Conservation (phyloP, 1,140 invertebrate genomes). For the Tachypleus tridentatus region DNA sequence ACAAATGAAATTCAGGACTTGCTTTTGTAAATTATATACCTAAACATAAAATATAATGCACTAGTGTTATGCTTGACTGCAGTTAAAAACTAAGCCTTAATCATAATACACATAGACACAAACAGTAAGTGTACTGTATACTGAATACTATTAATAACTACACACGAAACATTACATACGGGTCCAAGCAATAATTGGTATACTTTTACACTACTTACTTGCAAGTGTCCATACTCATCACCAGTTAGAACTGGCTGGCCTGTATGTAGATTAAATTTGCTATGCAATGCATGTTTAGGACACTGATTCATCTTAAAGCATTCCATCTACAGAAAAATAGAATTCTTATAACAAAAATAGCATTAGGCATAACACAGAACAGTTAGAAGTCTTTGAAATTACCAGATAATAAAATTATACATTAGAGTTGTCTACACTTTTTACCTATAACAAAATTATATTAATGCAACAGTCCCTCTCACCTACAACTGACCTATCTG, state of each 20-base stretch:
- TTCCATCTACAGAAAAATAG: constrained; percentile 50
- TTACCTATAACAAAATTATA: background rate
- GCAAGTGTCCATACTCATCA: constrained; percentile 79
- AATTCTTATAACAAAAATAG: background rate
- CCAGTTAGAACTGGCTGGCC: constrained; percentile 68
- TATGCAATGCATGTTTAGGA: constrained; percentile 78
- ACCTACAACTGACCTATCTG: too few species aligned
- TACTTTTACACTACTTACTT: constrained; percentile 37
- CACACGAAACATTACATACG: too few species aligned
- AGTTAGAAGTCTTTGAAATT: background rate
- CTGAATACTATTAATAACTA: too few species aligned
- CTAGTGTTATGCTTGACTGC: too few species aligned
- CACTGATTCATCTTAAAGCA: constrained; percentile 90
- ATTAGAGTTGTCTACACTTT: background rate
- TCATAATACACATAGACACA: too few species aligned
- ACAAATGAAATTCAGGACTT: too few species aligned
- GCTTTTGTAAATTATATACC: too few species aligned
- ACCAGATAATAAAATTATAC: background rate
- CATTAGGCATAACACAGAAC: background rate
- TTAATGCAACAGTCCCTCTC: too few species aligned
- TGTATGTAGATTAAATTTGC: constrained; percentile 86
- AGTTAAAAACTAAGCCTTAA: too few species aligned
- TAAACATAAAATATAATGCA: too few species aligned
- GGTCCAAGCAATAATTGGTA: background rate
- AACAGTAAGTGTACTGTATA: too few species aligned